Evolutionary conservation across 1,140 invertebrate species (phyloP), one percentile per base, ranked within the genome.

Genomic region (Pogonomyrmex californicus): DNA sequence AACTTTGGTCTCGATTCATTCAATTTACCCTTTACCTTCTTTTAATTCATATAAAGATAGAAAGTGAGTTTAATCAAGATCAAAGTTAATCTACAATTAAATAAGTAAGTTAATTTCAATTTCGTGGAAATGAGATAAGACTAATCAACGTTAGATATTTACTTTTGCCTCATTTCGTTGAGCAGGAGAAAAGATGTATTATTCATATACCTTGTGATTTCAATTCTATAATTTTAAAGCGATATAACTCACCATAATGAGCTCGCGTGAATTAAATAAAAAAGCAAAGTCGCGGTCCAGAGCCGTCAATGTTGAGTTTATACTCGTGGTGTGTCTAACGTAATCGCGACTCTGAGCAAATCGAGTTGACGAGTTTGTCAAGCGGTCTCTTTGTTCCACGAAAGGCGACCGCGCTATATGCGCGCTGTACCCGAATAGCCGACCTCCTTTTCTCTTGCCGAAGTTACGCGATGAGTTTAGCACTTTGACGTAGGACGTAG

Each of bases 321-420:
- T 71, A 62, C 62, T 66, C 70, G 30, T 71, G 73, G 58, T 49
- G 73, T 65, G 66, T 88, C 81, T 89, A 81, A 70, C 56, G 56
- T 66, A 73, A 87, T 86, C 87, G 81, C 54, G 66, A 51, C 70
- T 86, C 68, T 60, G 47, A 81, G 76, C 54, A 89, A 89, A 89
- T 88, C 68, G 81, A 47, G 76, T 89, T 86, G 82, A 88, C 87
- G 88, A 89, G 88, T 78, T 82, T 75, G 79, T 77, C 78, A 70
- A 66, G 62, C 60, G 68, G 76, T 70, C 85, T 86, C 82, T 83
- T 85, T 90, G 86, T 88, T 79, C 73, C 23, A 41, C 44, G 36
- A 85, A 70, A 54, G 54, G 65, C 38, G 62, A 44, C 70, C 70
- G 56, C 17, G 60, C 23, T 23, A 23, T 38, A 47, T 70, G 62